Evolutionary conservation across 1,140 invertebrate species (phyloP).

Genomic region (Drosophila repletoides): DNA sequence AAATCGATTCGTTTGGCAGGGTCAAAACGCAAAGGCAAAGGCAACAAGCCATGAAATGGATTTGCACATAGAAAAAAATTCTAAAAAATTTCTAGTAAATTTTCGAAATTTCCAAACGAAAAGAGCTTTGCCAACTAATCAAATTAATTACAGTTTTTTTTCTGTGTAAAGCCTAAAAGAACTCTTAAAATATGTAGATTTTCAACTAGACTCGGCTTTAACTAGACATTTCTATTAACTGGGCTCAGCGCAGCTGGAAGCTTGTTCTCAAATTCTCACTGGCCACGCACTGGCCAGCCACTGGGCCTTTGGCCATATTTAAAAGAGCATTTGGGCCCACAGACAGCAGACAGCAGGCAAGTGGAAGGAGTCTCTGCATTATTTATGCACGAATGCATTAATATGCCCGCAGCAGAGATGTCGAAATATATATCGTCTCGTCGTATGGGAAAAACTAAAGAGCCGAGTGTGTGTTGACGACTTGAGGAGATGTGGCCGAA

Average conservation of each 20-base stretch:
- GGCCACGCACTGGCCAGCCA: constrained; percentile 5
- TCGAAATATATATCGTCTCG: constrained; percentile 28
- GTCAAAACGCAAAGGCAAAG: not conserved
- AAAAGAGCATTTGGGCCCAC: constrained; percentile 43
- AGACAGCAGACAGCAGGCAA: not conserved
- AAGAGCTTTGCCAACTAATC: no score
- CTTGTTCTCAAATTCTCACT: constrained; percentile 15
- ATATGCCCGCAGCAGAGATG: constrained; percentile 31
- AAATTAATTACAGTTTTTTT: no score
- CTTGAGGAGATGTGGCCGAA: constrained; percentile 19
- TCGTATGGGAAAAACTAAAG: not conserved
- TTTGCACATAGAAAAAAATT: not conserved
- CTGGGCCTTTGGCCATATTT: constrained; percentile 32
- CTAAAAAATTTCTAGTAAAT: no score
- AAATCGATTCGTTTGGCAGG: constrained; percentile 9
- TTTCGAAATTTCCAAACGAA: no score
- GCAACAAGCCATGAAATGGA: constrained; percentile 14
- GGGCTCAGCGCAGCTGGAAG: not conserved
- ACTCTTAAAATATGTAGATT: not conserved
- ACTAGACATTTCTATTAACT: constrained; percentile 24
- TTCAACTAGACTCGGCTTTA: not conserved
- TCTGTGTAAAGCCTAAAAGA: no score
- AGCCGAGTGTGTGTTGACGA: constrained; percentile 41
- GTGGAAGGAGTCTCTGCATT: constrained; percentile 11
- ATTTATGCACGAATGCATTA: constrained; percentile 62